Base-by-base conservation (phyloP, 2,113 vertebrate genomes). In the Phrynocephalus versicolor region DNA sequence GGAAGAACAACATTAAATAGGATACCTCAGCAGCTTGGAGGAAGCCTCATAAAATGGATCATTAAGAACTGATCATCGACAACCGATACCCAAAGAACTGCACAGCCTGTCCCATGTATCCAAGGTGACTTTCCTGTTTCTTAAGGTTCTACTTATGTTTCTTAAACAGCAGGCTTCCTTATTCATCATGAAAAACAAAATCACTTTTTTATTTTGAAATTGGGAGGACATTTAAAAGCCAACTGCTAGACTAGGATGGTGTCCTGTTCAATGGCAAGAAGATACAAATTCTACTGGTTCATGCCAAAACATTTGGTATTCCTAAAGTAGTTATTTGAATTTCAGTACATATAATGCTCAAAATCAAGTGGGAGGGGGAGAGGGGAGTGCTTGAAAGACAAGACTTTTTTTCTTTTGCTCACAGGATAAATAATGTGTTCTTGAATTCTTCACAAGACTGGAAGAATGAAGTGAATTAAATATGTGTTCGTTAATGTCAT, bases 1-100 rank as follows among this genome's bases (percentile, higher is more conserved):
- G 90, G 39, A 82, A 85, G 41, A 90, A 41, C 18, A 51, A 74
- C 39, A 82, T 87, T 69, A 60, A 72, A 79, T 60, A 62, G 62
- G 72, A 33, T 78, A 85, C 65, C 12, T 80, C 27, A 57, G 30
- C 60, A 81, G 12, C 60, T 65, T 25, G 41, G 33, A 71, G 14
- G 30, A 77, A 71, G 15, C 62, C 13, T 60, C 41, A 39, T 71
- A 77, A 30, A 30, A 51, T 21, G 71, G 41, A 51, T 60, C 30
- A 69, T 25, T 81, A 33, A 21, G 27, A 57, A 51, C 45, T 51
- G 45, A n/a, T 9, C 25, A n/a, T 25, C 25, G 27, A 58, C 23
- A 25, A 35, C 35, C 73, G 60, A 14, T 30, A 25, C 55, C 10
- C 21, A 70, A 37, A 57, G 30, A 70, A 21, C 12, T 57, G 33